Percentiles rank a stretch among this genome's conserved stretches.
These are phyloP conservation scores for Drosophila greeni DNA, from an alignment of 2,888 invertebrate species.

Conservation along the genomic window DNA sequence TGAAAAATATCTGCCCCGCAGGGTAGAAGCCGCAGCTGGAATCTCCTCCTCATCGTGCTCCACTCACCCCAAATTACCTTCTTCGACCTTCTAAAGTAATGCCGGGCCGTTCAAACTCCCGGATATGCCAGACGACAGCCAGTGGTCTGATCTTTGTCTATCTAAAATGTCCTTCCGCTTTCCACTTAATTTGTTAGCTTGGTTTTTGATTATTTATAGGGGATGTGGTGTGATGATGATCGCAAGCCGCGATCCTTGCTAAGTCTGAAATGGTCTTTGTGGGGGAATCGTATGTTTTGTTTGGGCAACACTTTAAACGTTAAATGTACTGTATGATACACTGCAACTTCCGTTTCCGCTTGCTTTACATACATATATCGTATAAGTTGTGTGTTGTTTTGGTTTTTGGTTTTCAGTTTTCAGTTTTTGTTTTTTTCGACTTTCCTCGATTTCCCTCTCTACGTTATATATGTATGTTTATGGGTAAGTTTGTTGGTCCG, in stretches of 20 bases:
- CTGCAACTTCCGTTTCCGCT: slow-evolving; percentile 46
- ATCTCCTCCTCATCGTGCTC: slow-evolving; percentile 26
- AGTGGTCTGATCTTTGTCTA: slow-evolving; percentile 59
- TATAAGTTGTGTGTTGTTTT: slow-evolving; percentile 26
- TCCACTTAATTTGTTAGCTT: slow-evolving; percentile 15
- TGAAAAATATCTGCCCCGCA: slow-evolving; percentile 43
- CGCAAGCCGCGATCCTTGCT: slow-evolving; percentile 17
- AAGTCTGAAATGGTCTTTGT: slow-evolving; percentile 27
- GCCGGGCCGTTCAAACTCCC: slow-evolving; percentile 26
- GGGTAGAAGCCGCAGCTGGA: slow-evolving; percentile 37
- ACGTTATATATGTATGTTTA: slow-evolving; percentile 37
- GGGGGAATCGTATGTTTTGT: slow-evolving; percentile 3
- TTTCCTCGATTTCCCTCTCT: slow-evolving; percentile 35
- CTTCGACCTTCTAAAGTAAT: slow-evolving; percentile 48
- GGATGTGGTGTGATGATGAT: slow-evolving; percentile 21
- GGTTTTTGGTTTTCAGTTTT: slow-evolving; percentile 19
- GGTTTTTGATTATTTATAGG: slow-evolving; percentile 54
- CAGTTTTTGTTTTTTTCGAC: slow-evolving; percentile 10
- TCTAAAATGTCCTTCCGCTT: slow-evolving; percentile 59
- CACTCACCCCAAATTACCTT: slow-evolving; percentile 24
- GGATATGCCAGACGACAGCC: slow-evolving; percentile 34
- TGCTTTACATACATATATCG: slow-evolving; percentile 48
- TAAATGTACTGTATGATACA: slow-evolving; percentile 39
- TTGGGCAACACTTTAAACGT: slow-evolving; percentile 18
- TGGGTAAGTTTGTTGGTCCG: slow-evolving; percentile 60